Evolutionary conservation across 2,113 vertebrate genomes (phyloP), one percentile per base, ranked within the genome.

Genomic region (Beaufortia kweichowensis): DNA sequence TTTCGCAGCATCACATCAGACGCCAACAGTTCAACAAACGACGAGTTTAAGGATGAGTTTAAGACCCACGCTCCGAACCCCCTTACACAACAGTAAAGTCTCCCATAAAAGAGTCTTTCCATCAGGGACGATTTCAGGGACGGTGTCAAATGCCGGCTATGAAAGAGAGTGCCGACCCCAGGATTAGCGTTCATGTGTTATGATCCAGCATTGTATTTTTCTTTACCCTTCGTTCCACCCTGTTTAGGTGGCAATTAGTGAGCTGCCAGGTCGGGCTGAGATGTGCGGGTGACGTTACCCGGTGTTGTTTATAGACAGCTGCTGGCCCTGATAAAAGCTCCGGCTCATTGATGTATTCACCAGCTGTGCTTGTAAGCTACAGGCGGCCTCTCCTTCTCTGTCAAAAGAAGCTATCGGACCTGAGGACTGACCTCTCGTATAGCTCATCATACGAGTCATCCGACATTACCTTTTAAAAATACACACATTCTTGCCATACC

Each of bases 241-340:
- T 80, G 85, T 87, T 86, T 85, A 70, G 69, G 39, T 69, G 29
- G 71, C 83, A 90, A 88, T 91, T 89, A 89, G 82, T 81, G 79
- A 79, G 78, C 80, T 63, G 75, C 78, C 78, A 81, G 85, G 81
- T 72, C 75, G 80, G 82, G 55, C 61, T 78, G 75, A 61, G 80
- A 55, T 78, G 67, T 39, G 83, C 71, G 84, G 83, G 86, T 86
- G 88, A 88, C 64, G 83, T 85, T 83, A 79, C 48, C 23, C 79
- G 87, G 79, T 83, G 85, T 83, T 82, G 84, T 72, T 70, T 76
- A 68, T 19, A 86, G 85, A 89, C 89, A 91, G 90, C 90, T 90
- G 91, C 75, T 85, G 83, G 80, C 75, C 72, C 53, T 46, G 87
- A 75, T 82, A 84, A 86, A 84, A 85, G 84, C 81, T 80, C 68